Base-by-base conservation (phyloP, 2,113 vertebrate genomes). In the Rutilus rutilus region DNA sequence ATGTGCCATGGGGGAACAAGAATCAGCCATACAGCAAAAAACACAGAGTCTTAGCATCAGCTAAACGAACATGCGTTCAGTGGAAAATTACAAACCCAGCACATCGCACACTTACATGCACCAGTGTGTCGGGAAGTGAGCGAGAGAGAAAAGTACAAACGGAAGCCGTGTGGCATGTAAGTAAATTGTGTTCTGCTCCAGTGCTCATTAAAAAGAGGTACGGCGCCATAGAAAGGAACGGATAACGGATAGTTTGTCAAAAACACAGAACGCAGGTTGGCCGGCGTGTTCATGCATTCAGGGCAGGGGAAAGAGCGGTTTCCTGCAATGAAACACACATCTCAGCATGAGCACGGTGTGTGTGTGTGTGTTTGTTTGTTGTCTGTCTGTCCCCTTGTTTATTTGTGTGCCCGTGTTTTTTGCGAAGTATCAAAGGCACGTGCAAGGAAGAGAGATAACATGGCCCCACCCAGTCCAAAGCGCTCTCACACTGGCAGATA, bases 381-480 rank as follows among this genome's bases (percentile, higher is more conserved):
- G 71, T 71, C n/a, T 54, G 39, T 45, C 65, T 19, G 25, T 69
- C 42, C 73, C 42, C 80, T 82, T 83, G 82, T 71, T 82, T 54
- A 6, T 54, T 65, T 30, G 47, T 52, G 65, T 52, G 8, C n/a
- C 47, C 17, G 47, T 69, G 33, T 67, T 65, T 80, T 42, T 42
- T 52, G 71, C 19, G 6, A 71, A 84, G 25, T 78, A 73, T 54
- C 75, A 78, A 87, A 54, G 80, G 45, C 75, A 77, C 17, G 59
- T 1, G 86, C 90, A 91, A 89, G 75, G 86, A 89, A 88, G 89
- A 47, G 14, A 73, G 67, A 83, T 73, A 79, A 54, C 45, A 54
- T 6, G 25, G 84, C 80, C 85, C 84, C 88, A 79, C 85, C 90
- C 86, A 78, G 80, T 45, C 75, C 86, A 86, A 77, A 88, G 77